Conservation (phyloP, 2,797 vertebrate species). For the Monodelphis domestica region DNA sequence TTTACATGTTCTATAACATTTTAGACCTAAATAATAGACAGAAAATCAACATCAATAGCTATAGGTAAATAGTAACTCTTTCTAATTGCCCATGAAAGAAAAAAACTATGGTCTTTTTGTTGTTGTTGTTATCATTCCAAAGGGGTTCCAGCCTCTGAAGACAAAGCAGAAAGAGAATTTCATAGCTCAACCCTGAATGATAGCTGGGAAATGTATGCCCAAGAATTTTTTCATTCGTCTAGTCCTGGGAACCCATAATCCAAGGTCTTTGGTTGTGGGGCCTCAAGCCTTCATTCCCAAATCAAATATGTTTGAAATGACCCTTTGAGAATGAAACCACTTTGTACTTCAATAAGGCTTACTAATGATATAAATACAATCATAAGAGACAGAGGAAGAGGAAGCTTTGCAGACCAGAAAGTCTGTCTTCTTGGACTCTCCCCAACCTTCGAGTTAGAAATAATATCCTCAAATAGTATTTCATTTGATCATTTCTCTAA, state of each 20-base stretch:
- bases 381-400: not conserved
- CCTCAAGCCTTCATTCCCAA: not conserved
- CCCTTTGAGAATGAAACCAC: not conserved
- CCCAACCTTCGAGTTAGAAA: slow-evolving; percentile 38
- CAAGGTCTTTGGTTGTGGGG: not conserved
- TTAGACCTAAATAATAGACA: not conserved
- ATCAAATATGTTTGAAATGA: not conserved
- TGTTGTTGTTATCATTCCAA: not conserved
- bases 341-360: not conserved
- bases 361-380: not conserved
- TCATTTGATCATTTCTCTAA: not conserved
- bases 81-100: not conserved
- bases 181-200: not conserved
- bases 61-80: not conserved
- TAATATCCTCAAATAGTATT: not conserved
- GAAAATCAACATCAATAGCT: not conserved
- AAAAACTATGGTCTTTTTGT: not conserved
- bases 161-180: not conserved
- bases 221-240: not conserved
- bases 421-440: slow-evolving; percentile 8
- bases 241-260: not conserved
- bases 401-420: not conserved
- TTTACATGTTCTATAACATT: not conserved
- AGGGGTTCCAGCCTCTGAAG: not conserved
- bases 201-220: not conserved